phyloP scores from a whole-genome alignment of 2,797 vertebrate genomes.

The Rhabdomys pumilio region DNA sequence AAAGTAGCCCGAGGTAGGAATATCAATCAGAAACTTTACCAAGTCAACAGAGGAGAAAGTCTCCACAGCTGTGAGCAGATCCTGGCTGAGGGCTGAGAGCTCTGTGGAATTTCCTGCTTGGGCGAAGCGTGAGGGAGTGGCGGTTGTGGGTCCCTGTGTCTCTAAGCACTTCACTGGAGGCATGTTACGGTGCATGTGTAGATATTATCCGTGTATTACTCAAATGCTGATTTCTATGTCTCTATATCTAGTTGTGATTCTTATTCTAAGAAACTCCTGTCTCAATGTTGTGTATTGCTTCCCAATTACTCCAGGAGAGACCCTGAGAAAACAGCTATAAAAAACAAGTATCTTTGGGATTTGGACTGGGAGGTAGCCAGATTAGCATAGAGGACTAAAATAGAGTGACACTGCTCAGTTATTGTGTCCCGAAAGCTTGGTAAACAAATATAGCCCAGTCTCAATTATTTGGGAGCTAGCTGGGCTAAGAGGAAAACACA shows the following conservation, averaged over 20 bases:
- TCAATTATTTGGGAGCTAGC: background rate
- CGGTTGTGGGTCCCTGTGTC: background rate
- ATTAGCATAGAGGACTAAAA: background rate
- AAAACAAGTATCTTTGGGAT: background rate
- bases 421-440: background rate
- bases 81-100: background rate
- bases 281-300: background rate
- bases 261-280: background rate
- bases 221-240: background rate
- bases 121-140: too few relatives aligned
- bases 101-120: background rate
- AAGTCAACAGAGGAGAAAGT: background rate
- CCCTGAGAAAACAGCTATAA: background rate
- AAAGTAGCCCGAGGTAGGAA: background rate
- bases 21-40: too few relatives aligned
- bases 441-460: background rate
- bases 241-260: background rate
- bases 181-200: background rate
- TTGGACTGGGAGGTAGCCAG: background rate
- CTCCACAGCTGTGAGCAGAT: background rate
- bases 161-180: background rate
- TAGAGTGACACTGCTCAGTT: background rate
- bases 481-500: background rate
- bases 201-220: background rate
- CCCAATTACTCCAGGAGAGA: background rate